Evolutionary conservation across 2,797 vertebrate species (phyloP), one percentile per base, ranked within the genome.

Genomic region (Setipinna tenuifilis): DNA sequence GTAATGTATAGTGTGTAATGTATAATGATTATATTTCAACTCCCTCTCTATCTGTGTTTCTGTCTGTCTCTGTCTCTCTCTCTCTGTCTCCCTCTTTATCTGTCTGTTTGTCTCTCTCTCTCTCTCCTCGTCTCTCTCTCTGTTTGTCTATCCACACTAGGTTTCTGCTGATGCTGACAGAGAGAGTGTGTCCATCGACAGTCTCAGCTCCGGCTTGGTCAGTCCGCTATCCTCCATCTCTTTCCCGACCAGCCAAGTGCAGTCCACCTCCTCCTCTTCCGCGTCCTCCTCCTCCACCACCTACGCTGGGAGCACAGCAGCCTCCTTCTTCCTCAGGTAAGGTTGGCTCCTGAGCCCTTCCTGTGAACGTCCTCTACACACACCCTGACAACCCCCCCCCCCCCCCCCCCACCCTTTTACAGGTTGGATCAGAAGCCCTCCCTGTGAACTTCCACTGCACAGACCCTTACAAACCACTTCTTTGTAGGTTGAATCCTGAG

Each of bases 251-350:
- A 85, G 61, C 41, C 80, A 82, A 2, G 83, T 44, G 50, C 83
- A 83, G 16, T 78, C 50, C 50, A 2, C 50, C 50, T 54, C 50
- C 12, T 54, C 50, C 50, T 54, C 35, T 5, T 41, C 35, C 35
- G 1, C 35, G 2, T 41, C 65, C 65, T 71, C 65, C 35, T 41
- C 35, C 85, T 25, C 71, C 65, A 2, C 19, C 81, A 28, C 50
- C 61, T 16, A 84, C 89, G 28, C 88, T 86, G 25, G 83, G 82
- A 84, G 85, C 71, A 84, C 87, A 1, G 92, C 94, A 0, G 88
- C 93, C 0, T 86, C 93, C 31, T 94, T 95, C 88, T 93, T 95
- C 89, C 87, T 90, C 90, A 93, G 93, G 94, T 95, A 89, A 89
- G 71, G 31, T 78, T 31, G 17, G 35, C 71, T 44, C 19, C 1